Percentiles rank a stretch among this genome's conserved stretches.
These are phyloP conservation scores for Chaenogobius annularis DNA, from an alignment of 2,113 vertebrate genomes.

Conservation along the genomic window DNA sequence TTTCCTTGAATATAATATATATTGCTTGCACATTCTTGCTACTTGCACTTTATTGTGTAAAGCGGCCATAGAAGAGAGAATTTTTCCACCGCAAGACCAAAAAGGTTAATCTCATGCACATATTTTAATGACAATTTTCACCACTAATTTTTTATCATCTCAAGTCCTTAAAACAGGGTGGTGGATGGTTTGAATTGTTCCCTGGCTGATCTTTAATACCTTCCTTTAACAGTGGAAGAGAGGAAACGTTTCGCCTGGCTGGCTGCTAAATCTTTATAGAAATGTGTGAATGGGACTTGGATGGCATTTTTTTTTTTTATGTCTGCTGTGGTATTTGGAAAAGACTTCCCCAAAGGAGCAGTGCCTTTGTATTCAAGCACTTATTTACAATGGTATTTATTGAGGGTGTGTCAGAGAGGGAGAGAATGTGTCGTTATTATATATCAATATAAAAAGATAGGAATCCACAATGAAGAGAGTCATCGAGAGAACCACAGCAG, in stretches of 20 bases:
- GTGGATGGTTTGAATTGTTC: background rate
- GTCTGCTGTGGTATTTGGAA: background rate
- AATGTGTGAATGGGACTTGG: slow-evolving; percentile 3
- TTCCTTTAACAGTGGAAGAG: slow-evolving; percentile 16
- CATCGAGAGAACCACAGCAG: background rate
- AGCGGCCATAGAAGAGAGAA: too few species aligned
- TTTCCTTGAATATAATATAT: too few species aligned
- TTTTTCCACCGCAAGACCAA: too few species aligned
- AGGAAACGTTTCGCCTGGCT: slow-evolving; percentile 17
- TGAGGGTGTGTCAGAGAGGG: background rate
- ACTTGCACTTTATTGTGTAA: too few species aligned
- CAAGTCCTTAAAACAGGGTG: background rate
- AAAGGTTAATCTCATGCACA: too few species aligned
- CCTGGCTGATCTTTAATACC: background rate
- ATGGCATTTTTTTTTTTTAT: background rate
- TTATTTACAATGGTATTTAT: slow-evolving; percentile 4
- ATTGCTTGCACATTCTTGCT: too few species aligned
- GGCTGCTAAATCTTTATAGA: background rate
- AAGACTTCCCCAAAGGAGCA: background rate
- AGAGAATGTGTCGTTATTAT: background rate
- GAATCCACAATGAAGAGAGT: background rate
- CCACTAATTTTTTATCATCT: background rate
- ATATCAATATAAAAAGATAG: background rate
- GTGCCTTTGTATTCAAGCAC: background rate
- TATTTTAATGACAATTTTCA: too few species aligned